Evolutionary conservation across 2,113 vertebrate genomes (phyloP), one percentile per base, ranked within the genome.

Genomic region (Eidolon helvum): DNA sequence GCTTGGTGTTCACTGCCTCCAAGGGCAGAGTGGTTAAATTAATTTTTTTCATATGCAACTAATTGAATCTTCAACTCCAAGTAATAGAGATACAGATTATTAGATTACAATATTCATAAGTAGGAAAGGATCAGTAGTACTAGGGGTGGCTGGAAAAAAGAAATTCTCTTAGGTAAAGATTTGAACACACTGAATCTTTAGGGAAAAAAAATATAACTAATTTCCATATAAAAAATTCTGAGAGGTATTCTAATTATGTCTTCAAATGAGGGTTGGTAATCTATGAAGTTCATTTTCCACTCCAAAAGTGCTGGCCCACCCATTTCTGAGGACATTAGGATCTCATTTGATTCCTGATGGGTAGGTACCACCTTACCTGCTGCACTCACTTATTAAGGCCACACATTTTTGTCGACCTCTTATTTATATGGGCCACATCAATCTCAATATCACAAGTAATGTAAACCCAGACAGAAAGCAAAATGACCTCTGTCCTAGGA

Each of bases 71-170:
- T 71, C 82, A 77, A 79, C 24, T 96, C 77, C 55, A 95, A 96
- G 86, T 86, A 94, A 96, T 40, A 94, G 82, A 65, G 55, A 95
- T 95, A 95, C 94, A 63, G 55, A 28, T 96, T 97, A 98, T 96
- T 95, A 96, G 88, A 83, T 88, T 91, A 88, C 16, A 91, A 33
- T 78, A 94, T 43, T 77, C 66, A 14, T 82, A 82, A 94, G 18
- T 18, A 30, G 50, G 18, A 10, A 92, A 82, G 40, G 50, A 38
- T 93, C 59, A 77, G 61, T 55, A 91, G 86, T 78, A 83, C 6
- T 35, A 65, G 33, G 19, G 9, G 1, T 80, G 26, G 63, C 33
- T 69, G 18, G 61, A 57, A 43, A 78, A 82, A 93, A 50, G 33
- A 77, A 96, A 88, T 85, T 63, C 33, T 71, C 63, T 35, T 53